Conservation (phyloP, 2,797 vertebrate genomes). For the Babyrousa celebensis region DNA sequence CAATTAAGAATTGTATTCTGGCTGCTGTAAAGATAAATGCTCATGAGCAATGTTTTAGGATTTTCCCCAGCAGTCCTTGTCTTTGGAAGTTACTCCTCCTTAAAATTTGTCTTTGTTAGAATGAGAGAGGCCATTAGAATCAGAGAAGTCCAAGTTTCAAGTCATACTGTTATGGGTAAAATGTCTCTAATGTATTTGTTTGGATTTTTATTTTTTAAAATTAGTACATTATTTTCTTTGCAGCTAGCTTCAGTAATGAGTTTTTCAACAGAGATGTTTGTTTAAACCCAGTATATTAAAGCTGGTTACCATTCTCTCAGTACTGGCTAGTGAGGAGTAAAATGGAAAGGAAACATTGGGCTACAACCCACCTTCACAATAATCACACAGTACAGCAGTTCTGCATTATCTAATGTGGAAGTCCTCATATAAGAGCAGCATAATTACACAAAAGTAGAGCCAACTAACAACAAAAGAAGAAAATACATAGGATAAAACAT, state of each 20-base stretch:
- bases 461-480: constrained; percentile 25
- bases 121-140: background rate
- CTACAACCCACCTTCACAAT: background rate
- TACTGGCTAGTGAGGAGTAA: background rate
- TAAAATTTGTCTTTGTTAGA: background rate
- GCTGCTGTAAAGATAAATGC: background rate
- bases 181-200: background rate
- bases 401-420: background rate
- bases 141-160: background rate
- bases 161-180: background rate
- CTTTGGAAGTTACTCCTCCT: background rate
- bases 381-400: background rate
- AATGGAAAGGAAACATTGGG: background rate
- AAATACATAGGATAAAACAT: background rate
- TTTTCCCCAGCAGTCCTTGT: background rate
- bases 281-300: background rate
- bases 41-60: background rate
- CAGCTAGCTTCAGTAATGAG: background rate
- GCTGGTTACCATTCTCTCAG: background rate
- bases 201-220: constrained; percentile 3
- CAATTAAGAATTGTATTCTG: background rate
- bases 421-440: background rate
- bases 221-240: background rate
- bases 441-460: background rate
- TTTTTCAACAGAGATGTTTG: background rate